Base-by-base conservation (phyloP, 2,888 invertebrate species). In the Metalampra italica region DNA sequence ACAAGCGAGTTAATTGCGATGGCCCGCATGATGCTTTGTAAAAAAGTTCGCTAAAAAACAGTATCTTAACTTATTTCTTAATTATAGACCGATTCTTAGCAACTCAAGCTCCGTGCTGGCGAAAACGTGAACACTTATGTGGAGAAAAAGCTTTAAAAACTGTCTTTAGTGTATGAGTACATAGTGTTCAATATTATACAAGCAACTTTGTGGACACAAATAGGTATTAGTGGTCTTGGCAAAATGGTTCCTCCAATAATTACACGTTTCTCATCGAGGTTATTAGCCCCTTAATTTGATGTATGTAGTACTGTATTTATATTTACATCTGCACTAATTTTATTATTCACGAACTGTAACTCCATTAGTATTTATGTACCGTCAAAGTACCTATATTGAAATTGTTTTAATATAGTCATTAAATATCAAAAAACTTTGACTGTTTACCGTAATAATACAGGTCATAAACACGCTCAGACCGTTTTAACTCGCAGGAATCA, bases 31-130 rank as follows among this genome's bases (percentile, higher is more conserved):
- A 79, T 65, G 78, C 77, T 82, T 79, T 76, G 83, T 84, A 89
- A 87, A 87, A 22, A 86, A 86, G 75, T 77, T 75, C 75, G 78
- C 81, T 78, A 82, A 89, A 77, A 88, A 87, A 86, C 81, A 75
- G 80, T 84, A 87, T 84, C 85, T 88, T 82, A 83, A 84, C 84
- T 88, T 88, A 89, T 87, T 89, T 88, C 88, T 89, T 88, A 89
- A 89, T 89, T 89, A 88, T 89, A 89, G 84, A 83, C 83, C 80
- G 83, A 87, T 84, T 87, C 86, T 78, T 82, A 82, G 83, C 75
- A 79, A 83, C 81, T 79, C 77, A 71, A 64, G 80, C 75, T 73
- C 74, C 78, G 77, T 78, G 78, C 77, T 75, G 71, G 75, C 70
- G 68, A 68, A 75, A 71, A 68, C 69, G 74, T 74, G 76, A 75